These are phyloP conservation scores for Thaleichthys pacificus DNA, from an alignment of 2,797 vertebrate species.

Conservation along the genomic window DNA sequence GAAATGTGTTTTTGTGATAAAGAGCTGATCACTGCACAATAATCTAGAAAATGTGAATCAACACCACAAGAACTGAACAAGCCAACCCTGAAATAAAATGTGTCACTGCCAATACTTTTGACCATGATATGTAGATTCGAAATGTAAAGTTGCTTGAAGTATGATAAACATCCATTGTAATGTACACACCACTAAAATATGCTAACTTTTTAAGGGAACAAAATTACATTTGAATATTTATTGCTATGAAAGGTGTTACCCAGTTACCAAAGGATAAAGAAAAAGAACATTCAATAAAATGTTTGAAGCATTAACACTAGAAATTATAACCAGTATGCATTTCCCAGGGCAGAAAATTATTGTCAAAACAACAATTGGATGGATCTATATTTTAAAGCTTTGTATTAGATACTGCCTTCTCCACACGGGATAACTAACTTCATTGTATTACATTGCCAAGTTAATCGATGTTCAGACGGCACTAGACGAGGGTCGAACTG, in stretches of 20 bases:
- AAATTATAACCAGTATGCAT: conserved; percentile 21
- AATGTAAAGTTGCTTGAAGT: conserved; percentile 35
- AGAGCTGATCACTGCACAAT: too few relatives aligned
- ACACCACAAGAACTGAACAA: too few relatives aligned
- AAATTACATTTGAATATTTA: conserved; percentile 20
- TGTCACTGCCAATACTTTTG: too few relatives aligned
- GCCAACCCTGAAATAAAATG: too few relatives aligned
- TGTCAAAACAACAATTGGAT: conserved; percentile 27
- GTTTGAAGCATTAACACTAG: conserved; percentile 25
- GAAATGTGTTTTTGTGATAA: too few relatives aligned
- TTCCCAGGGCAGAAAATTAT: conserved; percentile 12
- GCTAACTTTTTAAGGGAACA: conserved; percentile 39
- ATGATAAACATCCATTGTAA: conserved; percentile 28
- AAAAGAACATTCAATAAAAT: conserved; percentile 36
- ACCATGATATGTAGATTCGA: conserved; percentile 7
- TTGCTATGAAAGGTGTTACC: conserved; percentile 22
- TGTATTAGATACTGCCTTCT: conserved; percentile 20
- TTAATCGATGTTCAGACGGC: conserved; percentile 27
- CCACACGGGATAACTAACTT: conserved; percentile 38
- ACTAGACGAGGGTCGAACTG: conserved; percentile 35
- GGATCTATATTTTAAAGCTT: conserved; percentile 12
- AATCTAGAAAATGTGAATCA: too few relatives aligned
- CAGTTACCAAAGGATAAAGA: conserved; percentile 65
- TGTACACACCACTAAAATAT: conserved; percentile 31
- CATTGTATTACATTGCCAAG: conserved; percentile 34